phyloP scores from a whole-genome alignment of 2,888 invertebrate species.

The Formica aserva region DNA sequence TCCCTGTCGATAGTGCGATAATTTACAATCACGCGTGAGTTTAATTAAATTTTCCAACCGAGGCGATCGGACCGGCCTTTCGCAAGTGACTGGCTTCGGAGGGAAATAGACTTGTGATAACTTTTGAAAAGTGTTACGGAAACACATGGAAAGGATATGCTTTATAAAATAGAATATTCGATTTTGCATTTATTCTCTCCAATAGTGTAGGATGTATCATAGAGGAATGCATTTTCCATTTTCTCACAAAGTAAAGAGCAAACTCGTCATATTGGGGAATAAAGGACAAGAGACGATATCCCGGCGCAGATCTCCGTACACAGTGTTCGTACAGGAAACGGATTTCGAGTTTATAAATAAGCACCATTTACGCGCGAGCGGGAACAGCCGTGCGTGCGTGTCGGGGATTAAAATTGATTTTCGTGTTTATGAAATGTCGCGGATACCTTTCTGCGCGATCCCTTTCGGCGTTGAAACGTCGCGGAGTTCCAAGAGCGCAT shows the following conservation, averaged over 20 bases:
- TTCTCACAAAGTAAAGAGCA: background rate
- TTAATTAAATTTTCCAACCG: constrained; percentile 78
- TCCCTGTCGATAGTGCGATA: constrained; percentile 78
- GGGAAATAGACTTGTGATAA: constrained; percentile 31
- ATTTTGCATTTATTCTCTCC: background rate
- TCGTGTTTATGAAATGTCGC: constrained; percentile 82
- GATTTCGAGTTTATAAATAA: constrained; percentile 80
- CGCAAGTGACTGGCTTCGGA: constrained; percentile 57
- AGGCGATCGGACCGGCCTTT: constrained; percentile 6
- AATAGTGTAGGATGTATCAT: background rate
- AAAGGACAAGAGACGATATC: background rate
- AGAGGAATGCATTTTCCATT: background rate
- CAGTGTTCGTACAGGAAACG: constrained; percentile 68
- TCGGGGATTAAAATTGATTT: constrained; percentile 82
- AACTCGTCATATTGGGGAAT: background rate
- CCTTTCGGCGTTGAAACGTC: constrained; percentile 45
- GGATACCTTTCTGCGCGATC: constrained; percentile 74
- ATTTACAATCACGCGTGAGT: constrained; percentile 80
- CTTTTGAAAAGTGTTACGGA: background rate
- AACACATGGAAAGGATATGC: background rate
- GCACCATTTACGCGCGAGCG: constrained; percentile 67
- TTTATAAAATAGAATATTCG: background rate
- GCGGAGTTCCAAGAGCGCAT: constrained; percentile 35
- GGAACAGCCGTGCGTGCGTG: constrained; percentile 35
- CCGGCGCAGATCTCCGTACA: background rate